These are phyloP conservation scores for Leptopilina clavipes DNA, from an alignment of 1,140 invertebrate species.

Conservation along the genomic window DNA sequence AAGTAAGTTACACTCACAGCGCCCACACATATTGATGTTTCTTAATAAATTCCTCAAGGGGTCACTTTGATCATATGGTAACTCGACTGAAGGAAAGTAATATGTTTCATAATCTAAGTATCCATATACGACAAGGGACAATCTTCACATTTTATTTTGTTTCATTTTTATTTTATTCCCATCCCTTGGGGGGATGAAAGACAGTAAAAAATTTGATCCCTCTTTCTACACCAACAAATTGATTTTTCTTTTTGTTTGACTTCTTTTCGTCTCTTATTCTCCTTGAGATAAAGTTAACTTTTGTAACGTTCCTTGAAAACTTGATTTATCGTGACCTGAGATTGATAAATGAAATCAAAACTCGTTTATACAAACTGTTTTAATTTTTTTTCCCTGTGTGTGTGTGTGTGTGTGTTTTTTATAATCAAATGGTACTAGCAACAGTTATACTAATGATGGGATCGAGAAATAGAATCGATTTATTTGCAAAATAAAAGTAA, in stretches of 20 bases:
- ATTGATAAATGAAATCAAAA: conserved; percentile 56
- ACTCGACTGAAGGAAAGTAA: neutral
- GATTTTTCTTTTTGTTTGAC: conserved; percentile 16
- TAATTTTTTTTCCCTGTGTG: neutral
- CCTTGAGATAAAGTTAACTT: neutral
- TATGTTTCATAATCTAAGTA: conserved; percentile 16
- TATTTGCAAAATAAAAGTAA: too few relatives aligned
- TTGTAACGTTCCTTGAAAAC: conserved; percentile 31
- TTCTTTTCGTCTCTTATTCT: neutral
- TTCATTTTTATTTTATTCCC: conserved; percentile 20
- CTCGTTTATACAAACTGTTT: conserved; percentile 29
- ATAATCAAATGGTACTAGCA: too few relatives aligned
- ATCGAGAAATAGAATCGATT: too few relatives aligned
- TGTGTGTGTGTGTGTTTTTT: too few relatives aligned
- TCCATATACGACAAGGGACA: neutral
- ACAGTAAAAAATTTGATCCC: neutral
- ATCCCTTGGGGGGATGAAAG: neutral
- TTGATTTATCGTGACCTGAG: conserved; percentile 48
- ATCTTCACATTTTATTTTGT: conserved; percentile 15
- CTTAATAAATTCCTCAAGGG: conserved; percentile 27
- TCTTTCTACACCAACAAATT: conserved; percentile 10
- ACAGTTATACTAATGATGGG: too few relatives aligned
- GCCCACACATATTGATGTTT: neutral
- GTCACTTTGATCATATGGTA: neutral
- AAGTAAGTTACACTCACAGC: neutral